A percentile compares a stretch with the other conserved stretches of the same genome.
Evolutionary conservation across 2,888 invertebrate species (phyloP).

Genomic region (Terebella lapidaria): DNA sequence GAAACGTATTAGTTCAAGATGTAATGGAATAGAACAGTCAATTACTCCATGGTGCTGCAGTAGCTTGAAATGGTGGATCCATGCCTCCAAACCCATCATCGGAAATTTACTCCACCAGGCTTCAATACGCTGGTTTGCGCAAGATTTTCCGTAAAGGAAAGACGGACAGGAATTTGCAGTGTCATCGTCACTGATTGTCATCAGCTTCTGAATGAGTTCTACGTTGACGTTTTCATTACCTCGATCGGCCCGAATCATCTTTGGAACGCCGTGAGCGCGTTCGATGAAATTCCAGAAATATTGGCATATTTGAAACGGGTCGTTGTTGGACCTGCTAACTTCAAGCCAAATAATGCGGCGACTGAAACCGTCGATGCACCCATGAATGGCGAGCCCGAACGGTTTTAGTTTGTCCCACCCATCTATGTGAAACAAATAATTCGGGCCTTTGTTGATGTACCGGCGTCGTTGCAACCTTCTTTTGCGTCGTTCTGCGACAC

Average conservation of each 20-base stretch:
- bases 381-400: not conserved
- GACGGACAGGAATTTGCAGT: too few relatives aligned
- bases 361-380: constrained; percentile 2
- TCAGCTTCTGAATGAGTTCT: too few relatives aligned
- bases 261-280: not conserved
- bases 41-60: too few relatives aligned
- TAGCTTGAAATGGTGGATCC: too few relatives aligned
- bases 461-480: not conserved
- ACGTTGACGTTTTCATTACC: not conserved
- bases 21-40: too few relatives aligned
- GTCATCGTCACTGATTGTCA: too few relatives aligned
- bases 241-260: not conserved
- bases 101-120: too few relatives aligned
- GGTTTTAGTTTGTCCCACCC: not conserved
- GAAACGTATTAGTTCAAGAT: too few relatives aligned
- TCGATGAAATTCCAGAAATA: not conserved
- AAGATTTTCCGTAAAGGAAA: too few relatives aligned
- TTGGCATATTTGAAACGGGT: not conserved
- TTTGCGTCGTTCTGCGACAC: not conserved
- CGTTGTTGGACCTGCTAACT: not conserved
- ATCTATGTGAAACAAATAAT: not conserved
- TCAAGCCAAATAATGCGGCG: not conserved
- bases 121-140: too few relatives aligned
- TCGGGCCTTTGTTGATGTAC: not conserved
- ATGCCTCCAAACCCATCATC: too few relatives aligned